Conservation (phyloP, 1,140 invertebrate species). For the Scaptomyza pallida region DNA sequence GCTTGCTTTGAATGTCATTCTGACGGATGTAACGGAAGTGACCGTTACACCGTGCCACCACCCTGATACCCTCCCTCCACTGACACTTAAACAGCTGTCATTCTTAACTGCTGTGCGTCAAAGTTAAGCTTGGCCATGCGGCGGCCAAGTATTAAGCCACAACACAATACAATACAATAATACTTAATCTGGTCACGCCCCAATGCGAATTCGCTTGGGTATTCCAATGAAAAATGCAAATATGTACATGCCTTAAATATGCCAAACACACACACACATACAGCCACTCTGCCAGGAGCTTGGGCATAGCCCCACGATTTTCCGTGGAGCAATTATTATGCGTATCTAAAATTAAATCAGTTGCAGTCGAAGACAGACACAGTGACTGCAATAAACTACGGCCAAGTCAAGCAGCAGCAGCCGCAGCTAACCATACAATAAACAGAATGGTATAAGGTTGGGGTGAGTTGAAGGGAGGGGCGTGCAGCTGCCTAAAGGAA, state of each 20-base stretch:
- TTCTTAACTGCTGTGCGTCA: conserved; percentile 17
- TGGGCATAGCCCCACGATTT: not conserved
- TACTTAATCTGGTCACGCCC: conserved; percentile 36
- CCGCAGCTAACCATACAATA: conserved; percentile 1
- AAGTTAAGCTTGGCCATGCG: too few relatives aligned
- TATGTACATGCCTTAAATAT: conserved; percentile 24
- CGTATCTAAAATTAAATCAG: conserved; percentile 64
- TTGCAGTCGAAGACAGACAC: conserved; percentile 29
- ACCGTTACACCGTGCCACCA: conserved; percentile 9
- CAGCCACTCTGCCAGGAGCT: not conserved
- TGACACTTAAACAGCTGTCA: not conserved
- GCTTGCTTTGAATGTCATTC: conserved; percentile 58
- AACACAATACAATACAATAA: conserved; percentile 1
- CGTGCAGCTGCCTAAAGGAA: conserved; percentile 14
- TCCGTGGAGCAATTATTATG: conserved; percentile 43
- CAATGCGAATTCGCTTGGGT: conserved; percentile 3
- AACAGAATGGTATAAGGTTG: not conserved
- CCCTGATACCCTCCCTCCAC: too few relatives aligned
- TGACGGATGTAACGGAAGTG: conserved; percentile 58
- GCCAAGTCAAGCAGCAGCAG: conserved; percentile 5
- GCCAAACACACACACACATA: not conserved
- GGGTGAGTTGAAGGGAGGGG: not conserved
- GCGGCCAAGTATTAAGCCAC: conserved; percentile 4
- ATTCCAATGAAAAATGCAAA: conserved; percentile 44
- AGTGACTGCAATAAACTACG: conserved; percentile 3